Conservation (phyloP, 23 tunicate genomes). For the Styela clava region DNA sequence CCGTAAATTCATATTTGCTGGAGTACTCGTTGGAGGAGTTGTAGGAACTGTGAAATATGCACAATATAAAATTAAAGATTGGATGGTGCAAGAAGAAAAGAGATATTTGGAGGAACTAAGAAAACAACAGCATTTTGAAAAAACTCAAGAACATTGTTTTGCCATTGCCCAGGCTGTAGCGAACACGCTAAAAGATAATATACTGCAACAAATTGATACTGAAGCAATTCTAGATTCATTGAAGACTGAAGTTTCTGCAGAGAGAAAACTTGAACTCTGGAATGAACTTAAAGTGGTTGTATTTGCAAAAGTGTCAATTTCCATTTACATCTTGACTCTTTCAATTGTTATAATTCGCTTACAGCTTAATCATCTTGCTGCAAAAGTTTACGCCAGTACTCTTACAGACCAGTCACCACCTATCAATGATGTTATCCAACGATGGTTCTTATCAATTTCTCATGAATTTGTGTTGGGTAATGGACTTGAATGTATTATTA, state of each 20-base stretch:
- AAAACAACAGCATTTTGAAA: conserved; percentile 36
- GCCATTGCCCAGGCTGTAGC: conserved; percentile 41
- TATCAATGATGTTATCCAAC: conserved; percentile 27
- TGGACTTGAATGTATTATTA: conserved; percentile 30
- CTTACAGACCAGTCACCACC: background rate
- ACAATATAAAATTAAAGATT: conserved; percentile 56
- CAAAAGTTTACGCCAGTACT: conserved; percentile 9
- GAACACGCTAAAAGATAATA: conserved; percentile 16
- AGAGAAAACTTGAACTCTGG: conserved; percentile 56
- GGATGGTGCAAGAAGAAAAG: conserved; percentile 48
- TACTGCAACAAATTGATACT: conserved; percentile 22
- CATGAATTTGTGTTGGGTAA: conserved; percentile 33
- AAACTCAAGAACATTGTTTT: conserved; percentile 55
- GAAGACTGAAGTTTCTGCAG: conserved; percentile 15
- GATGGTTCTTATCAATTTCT: conserved; percentile 33
- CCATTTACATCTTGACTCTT: conserved; percentile 31
- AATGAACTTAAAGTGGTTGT: conserved; percentile 63
- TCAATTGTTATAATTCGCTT: conserved; percentile 28
- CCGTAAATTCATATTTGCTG: conserved; percentile 75
- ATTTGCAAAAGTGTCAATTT: conserved; percentile 35
- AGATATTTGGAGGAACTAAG: conserved; percentile 16
- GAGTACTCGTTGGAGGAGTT: conserved; percentile 77
- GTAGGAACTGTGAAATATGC: conserved; percentile 54
- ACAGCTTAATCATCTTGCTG: conserved; percentile 64
- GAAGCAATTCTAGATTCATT: conserved; percentile 40